These are phyloP conservation scores for Capitella teleta DNA, from an alignment of 1,140 invertebrate genomes.

Conservation along the genomic window DNA sequence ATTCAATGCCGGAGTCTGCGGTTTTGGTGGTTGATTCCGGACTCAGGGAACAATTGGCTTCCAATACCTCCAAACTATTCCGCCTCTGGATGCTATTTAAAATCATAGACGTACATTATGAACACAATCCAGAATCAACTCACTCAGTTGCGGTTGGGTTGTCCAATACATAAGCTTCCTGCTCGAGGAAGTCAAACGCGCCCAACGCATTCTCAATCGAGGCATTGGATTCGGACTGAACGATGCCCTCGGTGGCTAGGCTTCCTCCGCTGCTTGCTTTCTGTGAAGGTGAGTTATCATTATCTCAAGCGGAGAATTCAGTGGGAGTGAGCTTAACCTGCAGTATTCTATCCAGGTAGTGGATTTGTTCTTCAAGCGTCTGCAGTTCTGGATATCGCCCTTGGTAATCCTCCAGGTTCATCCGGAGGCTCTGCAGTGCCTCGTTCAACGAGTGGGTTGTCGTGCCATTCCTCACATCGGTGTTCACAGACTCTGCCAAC, in stretches of 20 bases:
- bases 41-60: slow-evolving; percentile 15
- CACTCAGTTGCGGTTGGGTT: background rate
- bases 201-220: slow-evolving; percentile 48
- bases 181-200: slow-evolving; percentile 49
- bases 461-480: background rate
- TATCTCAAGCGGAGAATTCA: too few relatives aligned
- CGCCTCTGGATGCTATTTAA: background rate
- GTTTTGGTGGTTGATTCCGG: slow-evolving; percentile 40
- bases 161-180: slow-evolving; percentile 31
- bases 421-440: slow-evolving; percentile 26
- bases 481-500: slow-evolving; percentile 2
- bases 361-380: slow-evolving; percentile 38
- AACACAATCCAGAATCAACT: background rate
- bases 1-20: slow-evolving; percentile 42
- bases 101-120: background rate
- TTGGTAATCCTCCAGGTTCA: slow-evolving; percentile 43
- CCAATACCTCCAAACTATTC: slow-evolving; percentile 21
- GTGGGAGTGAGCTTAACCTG: slow-evolving; percentile 23
- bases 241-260: background rate
- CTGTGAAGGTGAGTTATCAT: too few relatives aligned
- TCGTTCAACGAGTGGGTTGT: slow-evolving; percentile 26
- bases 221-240: slow-evolving; percentile 34
- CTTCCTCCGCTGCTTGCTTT: too few relatives aligned
- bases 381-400: slow-evolving; percentile 44
- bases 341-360: slow-evolving; percentile 36